Evolutionary conservation across 2,888 invertebrate species (phyloP), one percentile per base, ranked within the genome.

Genomic region (Tinea pellionella): DNA sequence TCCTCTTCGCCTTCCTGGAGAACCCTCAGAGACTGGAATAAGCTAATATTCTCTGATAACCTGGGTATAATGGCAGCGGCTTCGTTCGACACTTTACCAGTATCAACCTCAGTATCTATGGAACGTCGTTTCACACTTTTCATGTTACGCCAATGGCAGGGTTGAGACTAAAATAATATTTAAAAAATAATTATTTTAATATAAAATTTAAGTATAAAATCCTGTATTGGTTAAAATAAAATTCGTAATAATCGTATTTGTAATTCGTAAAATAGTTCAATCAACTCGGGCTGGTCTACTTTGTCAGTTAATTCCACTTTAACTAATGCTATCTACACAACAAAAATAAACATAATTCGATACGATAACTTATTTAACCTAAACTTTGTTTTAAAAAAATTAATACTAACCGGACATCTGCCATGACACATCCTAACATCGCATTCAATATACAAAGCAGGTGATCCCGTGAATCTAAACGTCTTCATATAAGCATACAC

Each of bases 341-440:
- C n/a, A n/a, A n/a, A n/a, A n/a, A n/a, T n/a, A n/a, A n/a, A n/a
- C n/a, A n/a, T n/a, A n/a, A n/a, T n/a, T n/a, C n/a, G n/a, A n/a
- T n/a, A n/a, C n/a, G n/a, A n/a, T n/a, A n/a, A n/a, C n/a, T n/a
- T n/a, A n/a, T n/a, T n/a, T n/a, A n/a, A n/a, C n/a, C n/a, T n/a
- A n/a, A n/a, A n/a, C 24, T 24, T 24, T 24, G 24, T 24, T 2
- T 3, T 24, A 6, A n/a, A n/a, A 24, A 24, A 15, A 47, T 13
- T 2, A 47, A 47, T 6, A 85, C 92, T 91, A 80, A 97, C 97
- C 69, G 96, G 97, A 88, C 97, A 97, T 67, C 96, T 89, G 63
- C 97, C 97, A 77, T 97, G 97, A 76, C 97, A 97, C 97, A 97
- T 97, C 66, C 96, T 89, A 32, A 97, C 96, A 78, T 97, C 97